Conservation (phyloP, 2,888 invertebrate species). For the Germaria angustata region DNA sequence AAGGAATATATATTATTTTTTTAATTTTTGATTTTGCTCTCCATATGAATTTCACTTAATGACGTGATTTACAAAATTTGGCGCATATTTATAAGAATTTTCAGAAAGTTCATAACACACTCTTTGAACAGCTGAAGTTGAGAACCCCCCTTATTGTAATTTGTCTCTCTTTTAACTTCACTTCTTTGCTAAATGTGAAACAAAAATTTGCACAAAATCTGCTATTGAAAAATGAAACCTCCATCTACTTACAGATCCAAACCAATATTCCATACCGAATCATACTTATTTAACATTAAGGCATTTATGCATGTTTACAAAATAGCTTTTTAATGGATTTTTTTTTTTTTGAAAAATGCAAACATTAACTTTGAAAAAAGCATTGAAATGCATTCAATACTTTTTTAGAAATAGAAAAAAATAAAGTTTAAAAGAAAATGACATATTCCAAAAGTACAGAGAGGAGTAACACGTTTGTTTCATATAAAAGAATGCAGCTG, state of each 20-base stretch:
- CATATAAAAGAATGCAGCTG: background rate
- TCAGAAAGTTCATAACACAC: too few species aligned
- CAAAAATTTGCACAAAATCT: slow-evolving; percentile 25
- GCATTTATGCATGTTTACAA: slow-evolving; percentile 62
- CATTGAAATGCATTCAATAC: slow-evolving; percentile 58
- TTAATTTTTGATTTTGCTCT: too few species aligned
- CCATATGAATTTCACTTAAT: too few species aligned
- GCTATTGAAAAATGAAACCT: slow-evolving; percentile 59
- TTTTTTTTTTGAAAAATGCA: slow-evolving; percentile 8
- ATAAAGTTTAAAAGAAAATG: slow-evolving; percentile 24
- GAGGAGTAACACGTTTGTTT: slow-evolving; percentile 37
- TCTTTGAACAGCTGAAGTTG: background rate
- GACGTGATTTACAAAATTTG: too few species aligned
- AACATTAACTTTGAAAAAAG: slow-evolving; percentile 15
- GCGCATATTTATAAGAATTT: too few species aligned
- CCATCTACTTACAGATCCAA: slow-evolving; percentile 1
- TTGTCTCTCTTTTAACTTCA: slow-evolving; percentile 21
- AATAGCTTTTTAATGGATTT: slow-evolving; percentile 62
- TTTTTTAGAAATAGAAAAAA: slow-evolving; percentile 19
- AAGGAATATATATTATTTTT: too few species aligned
- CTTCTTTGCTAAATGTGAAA: slow-evolving; percentile 36
- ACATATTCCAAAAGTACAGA: background rate
- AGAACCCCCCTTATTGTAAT: slow-evolving; percentile 2
- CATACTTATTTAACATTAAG: slow-evolving; percentile 55
- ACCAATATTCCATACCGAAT: slow-evolving; percentile 37